phyloP scores from a whole-genome alignment of 2,113 vertebrate genomes.

The Triplophysa dalaica region DNA sequence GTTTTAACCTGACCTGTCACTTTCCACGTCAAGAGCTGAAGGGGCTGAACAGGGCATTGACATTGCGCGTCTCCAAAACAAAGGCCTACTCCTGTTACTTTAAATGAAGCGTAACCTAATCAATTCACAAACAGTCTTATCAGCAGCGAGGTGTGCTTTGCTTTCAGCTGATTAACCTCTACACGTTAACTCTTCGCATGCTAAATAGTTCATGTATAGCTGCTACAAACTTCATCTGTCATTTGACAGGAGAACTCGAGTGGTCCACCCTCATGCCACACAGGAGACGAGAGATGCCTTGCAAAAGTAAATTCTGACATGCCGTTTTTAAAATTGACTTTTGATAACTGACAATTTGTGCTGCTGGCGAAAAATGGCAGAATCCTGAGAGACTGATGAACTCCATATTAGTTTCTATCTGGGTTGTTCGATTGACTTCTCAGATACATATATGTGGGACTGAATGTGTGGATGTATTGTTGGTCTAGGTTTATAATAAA shows the following conservation, averaged over 20 bases:
- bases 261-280: slow-evolving; percentile 22
- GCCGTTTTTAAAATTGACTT: slow-evolving; percentile 81
- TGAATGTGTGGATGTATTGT: background rate
- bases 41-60: background rate
- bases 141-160: slow-evolving; percentile 63
- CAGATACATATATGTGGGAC: slow-evolving; percentile 66
- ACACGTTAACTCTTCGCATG: slow-evolving; percentile 67
- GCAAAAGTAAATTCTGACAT: slow-evolving; percentile 67
- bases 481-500: no score
- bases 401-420: slow-evolving; percentile 74
- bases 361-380: slow-evolving; percentile 75
- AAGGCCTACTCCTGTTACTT: slow-evolving; percentile 62
- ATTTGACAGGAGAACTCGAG: slow-evolving; percentile 47
- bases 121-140: slow-evolving; percentile 77
- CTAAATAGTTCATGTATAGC: slow-evolving; percentile 58
- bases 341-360: slow-evolving; percentile 82
- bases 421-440: slow-evolving; percentile 68
- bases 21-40: slow-evolving; percentile 5
- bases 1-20: background rate
- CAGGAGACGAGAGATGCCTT: slow-evolving; percentile 10
- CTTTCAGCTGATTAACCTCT: slow-evolving; percentile 68
- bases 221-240: slow-evolving; percentile 70
- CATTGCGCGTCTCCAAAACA: slow-evolving; percentile 30
- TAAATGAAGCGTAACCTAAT: slow-evolving; percentile 74
- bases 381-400: slow-evolving; percentile 79